Conservation (phyloP, 2,888 invertebrate genomes). For the Mesochorus sp. region DNA sequence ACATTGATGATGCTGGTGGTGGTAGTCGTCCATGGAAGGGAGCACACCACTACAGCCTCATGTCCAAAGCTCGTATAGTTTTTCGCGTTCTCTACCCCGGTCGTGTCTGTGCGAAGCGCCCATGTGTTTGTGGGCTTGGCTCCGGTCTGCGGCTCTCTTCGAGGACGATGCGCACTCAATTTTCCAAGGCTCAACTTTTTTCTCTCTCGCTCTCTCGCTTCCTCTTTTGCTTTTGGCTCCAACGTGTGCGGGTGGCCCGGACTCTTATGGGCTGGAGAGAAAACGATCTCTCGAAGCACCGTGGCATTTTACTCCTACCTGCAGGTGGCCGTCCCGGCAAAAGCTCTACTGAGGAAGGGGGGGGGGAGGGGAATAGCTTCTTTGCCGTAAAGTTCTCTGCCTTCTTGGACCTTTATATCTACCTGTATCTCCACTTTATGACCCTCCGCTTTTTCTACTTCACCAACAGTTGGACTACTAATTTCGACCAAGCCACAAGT, state of each 20-base stretch:
- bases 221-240: conserved; percentile 24
- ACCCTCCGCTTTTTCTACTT: conserved; percentile 20
- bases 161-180: conserved; percentile 76
- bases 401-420: conserved; percentile 64
- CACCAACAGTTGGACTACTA: neutral
- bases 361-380: conserved; percentile 60
- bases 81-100: conserved; percentile 27
- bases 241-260: conserved; percentile 43
- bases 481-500: neutral
- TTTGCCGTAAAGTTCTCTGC: conserved; percentile 67
- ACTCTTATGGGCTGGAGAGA: conserved; percentile 40
- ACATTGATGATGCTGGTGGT: conserved; percentile 37
- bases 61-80: conserved; percentile 27
- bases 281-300: conserved; percentile 54
- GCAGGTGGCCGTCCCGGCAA: conserved; percentile 20
- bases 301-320: conserved; percentile 45
- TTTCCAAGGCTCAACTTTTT: conserved; percentile 78
- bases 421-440: neutral
- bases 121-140: conserved; percentile 34
- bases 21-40: conserved; percentile 43
- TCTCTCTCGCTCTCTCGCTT: conserved; percentile 56
- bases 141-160: conserved; percentile 63
- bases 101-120: neutral
- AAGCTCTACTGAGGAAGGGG: conserved; percentile 54
- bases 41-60: conserved; percentile 23